Conservation (phyloP, 2,113 vertebrate species). For the Condylura cristata region DNA sequence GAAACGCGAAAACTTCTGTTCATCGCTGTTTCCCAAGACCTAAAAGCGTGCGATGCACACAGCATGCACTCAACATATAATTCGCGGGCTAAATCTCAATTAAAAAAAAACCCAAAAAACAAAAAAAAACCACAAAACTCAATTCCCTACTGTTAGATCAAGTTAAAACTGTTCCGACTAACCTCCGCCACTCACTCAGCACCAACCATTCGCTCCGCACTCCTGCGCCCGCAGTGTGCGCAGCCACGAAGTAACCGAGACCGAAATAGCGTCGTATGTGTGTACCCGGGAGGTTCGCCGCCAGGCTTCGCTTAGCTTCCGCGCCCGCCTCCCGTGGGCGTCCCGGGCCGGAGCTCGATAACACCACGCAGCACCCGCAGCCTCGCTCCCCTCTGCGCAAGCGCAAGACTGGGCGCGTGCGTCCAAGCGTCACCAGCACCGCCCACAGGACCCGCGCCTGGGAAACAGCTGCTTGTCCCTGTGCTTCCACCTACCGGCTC, state of each 20-base stretch:
- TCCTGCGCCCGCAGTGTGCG: rapidly evolving
- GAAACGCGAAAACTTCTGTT: not conserved
- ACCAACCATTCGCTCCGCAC: not conserved
- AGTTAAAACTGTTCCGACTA: not conserved
- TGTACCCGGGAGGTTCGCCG: rapidly evolving
- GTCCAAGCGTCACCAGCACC: not conserved
- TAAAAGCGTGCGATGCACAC: not conserved
- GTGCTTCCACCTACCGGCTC: not conserved
- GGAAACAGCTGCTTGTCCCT: rapidly evolving
- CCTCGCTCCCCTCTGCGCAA: not conserved
- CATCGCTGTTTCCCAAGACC: not conserved
- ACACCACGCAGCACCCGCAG: rapidly evolving
- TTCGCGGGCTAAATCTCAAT: not conserved
- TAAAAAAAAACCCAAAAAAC: not conserved
- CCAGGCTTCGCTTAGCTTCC: rapidly evolving
- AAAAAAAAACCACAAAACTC: not conserved
- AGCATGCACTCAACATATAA: not conserved
- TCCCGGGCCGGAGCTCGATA: rapidly evolving
- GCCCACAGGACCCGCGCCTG: not conserved
- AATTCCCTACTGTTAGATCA: not conserved
- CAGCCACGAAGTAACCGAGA: rapidly evolving
- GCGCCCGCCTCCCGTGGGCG: not conserved
- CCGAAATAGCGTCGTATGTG: rapidly evolving
- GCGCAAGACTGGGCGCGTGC: not conserved
- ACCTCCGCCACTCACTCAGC: rapidly evolving